phyloP scores from a whole-genome alignment of 2,797 vertebrate species.

The Glossophaga mutica region DNA sequence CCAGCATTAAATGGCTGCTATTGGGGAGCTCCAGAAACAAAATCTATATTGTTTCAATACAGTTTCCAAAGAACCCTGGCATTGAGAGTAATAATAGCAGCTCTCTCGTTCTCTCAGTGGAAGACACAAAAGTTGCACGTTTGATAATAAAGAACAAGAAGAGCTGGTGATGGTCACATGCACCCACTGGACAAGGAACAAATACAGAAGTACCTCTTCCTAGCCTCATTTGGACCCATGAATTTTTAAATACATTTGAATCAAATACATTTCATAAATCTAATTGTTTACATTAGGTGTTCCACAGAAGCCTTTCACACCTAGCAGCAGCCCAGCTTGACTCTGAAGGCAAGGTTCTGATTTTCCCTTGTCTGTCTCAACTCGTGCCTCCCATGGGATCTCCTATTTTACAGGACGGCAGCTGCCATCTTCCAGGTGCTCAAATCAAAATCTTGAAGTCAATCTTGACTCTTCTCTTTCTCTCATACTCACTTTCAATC shows the following conservation, averaged over 20 bases:
- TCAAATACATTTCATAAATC: neutral
- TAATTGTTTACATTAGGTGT: neutral
- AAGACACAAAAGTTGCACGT: neutral
- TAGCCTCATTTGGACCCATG: neutral
- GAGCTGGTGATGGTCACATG: neutral
- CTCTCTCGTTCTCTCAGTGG: neutral
- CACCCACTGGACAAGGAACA: neutral
- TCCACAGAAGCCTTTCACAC: neutral
- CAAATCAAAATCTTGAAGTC: neutral
- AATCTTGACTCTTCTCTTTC: neutral
- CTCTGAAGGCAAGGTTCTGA: neutral
- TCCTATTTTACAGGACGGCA: neutral
- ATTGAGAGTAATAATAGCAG: neutral
- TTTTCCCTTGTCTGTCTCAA: neutral
- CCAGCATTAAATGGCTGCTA: neutral
- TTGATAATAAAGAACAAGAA: neutral
- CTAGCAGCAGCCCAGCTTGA: neutral
- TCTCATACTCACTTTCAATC: neutral
- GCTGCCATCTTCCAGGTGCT: neutral
- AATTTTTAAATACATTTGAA: neutral
- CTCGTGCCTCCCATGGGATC: neutral
- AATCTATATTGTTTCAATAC: neutral
- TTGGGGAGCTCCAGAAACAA: neutral
- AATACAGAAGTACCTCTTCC: neutral
- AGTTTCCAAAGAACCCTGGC: neutral